These are phyloP conservation scores for Caenorhabditis sp. DNA, from an alignment of 2,888 invertebrate species.

Conservation along the genomic window DNA sequence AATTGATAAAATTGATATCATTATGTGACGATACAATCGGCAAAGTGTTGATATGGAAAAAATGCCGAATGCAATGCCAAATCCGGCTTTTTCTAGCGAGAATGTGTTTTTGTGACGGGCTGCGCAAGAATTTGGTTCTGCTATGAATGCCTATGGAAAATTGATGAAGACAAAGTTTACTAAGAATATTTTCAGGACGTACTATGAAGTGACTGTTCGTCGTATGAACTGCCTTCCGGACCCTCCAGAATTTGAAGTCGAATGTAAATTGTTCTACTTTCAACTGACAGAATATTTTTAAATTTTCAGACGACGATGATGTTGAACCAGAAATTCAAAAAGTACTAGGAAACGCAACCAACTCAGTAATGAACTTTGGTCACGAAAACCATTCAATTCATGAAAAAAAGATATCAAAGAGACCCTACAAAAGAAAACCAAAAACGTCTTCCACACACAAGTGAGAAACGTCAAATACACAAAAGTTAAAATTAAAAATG, in stretches of 20 bases:
- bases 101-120: too few species aligned
- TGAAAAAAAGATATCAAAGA: constrained; percentile 55
- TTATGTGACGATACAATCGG: constrained; percentile 24
- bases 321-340: constrained; percentile 74
- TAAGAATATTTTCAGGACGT: constrained; percentile 66
- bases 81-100: constrained; percentile 45
- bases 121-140: too few species aligned
- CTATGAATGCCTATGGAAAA: too few species aligned
- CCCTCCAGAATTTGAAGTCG: constrained; percentile 80
- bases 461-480: too few species aligned
- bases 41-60: constrained; percentile 26
- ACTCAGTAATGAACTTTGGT: constrained; percentile 57
- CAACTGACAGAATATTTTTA: not conserved
- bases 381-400: constrained; percentile 49
- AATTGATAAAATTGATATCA: constrained; percentile 19
- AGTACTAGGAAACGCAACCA: constrained; percentile 71
- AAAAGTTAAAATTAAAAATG: too few species aligned
- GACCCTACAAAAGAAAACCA: constrained; percentile 63
- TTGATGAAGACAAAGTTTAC: not conserved
- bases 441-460: constrained; percentile 63
- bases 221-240: constrained; percentile 83
- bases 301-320: constrained; percentile 76
- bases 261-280: constrained; percentile 71
- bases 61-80: not conserved
- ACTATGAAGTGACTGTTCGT: constrained; percentile 81